phyloP scores from a whole-genome alignment of 2,888 invertebrate genomes.

The Autographa pulchrina region DNA sequence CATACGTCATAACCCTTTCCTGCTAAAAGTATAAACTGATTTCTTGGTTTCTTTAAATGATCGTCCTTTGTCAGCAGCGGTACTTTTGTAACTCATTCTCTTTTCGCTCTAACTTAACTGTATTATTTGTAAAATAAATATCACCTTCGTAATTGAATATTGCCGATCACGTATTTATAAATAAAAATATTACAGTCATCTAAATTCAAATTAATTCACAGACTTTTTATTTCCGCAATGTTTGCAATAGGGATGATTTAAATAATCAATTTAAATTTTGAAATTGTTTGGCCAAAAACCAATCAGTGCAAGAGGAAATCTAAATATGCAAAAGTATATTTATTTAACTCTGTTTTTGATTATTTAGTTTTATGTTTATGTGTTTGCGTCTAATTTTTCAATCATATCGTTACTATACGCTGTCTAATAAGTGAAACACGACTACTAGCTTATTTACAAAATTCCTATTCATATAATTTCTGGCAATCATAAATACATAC shows the following conservation, averaged over 20 bases:
- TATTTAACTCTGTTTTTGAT: neutral
- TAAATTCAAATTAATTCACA: neutral
- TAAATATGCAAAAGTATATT: neutral
- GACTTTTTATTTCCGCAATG: neutral
- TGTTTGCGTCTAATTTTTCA: too few species aligned
- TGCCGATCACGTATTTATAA: neutral
- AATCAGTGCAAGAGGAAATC: neutral
- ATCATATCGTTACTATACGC: too few species aligned
- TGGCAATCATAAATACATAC: too few species aligned
- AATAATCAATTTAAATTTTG: neutral
- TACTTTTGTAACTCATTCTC: constrained; percentile 33
- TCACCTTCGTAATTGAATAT: neutral
- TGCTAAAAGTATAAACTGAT: constrained; percentile 69
- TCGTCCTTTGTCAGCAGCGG: constrained; percentile 60
- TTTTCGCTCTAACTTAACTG: neutral
- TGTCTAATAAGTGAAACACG: too few species aligned
- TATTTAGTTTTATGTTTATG: neutral
- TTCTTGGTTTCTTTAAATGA: constrained; percentile 72
- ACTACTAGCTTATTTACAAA: too few species aligned
- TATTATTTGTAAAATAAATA: neutral
- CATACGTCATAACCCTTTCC: constrained; percentile 65
- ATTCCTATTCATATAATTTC: too few species aligned
- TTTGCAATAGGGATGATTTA: neutral
- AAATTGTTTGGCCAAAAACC: constrained; percentile 1
- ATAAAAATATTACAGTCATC: neutral